phyloP scores from a whole-genome alignment of 2,797 vertebrate species.

The Sphenodon punctatus region DNA sequence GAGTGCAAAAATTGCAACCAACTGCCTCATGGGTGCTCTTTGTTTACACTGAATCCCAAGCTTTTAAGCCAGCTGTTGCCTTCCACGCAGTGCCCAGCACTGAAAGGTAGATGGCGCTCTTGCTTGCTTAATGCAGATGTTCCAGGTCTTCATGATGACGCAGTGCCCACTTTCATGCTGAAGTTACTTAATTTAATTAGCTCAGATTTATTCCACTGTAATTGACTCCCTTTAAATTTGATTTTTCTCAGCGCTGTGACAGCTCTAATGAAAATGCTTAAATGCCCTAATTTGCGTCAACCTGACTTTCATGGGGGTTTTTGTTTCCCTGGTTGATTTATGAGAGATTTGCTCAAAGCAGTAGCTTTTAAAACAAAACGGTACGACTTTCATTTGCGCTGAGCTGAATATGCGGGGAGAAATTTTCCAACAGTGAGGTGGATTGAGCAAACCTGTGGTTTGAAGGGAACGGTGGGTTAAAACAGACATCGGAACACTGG shows the following conservation, averaged over 20 bases:
- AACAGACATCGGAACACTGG: too few species aligned
- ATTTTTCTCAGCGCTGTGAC: not conserved
- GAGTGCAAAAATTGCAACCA: not conserved
- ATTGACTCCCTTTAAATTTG: not conserved
- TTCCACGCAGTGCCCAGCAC: slow-evolving; percentile 27
- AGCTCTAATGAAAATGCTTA: not conserved
- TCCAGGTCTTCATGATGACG: not conserved
- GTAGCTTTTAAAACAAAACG: not conserved
- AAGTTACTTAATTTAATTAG: slow-evolving; percentile 20
- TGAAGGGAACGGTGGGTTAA: not conserved
- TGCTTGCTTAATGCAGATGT: not conserved
- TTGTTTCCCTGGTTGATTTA: not conserved
- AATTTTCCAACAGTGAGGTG: slow-evolving; percentile 5
- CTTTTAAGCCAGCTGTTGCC: not conserved
- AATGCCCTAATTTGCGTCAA: not conserved
- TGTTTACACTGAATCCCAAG: not conserved
- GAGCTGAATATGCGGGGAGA: slow-evolving; percentile 6
- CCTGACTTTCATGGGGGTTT: not conserved
- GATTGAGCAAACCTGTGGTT: not conserved
- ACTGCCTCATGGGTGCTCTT: not conserved
- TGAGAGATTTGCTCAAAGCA: not conserved
- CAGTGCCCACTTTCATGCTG: not conserved
- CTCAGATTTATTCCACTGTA: slow-evolving; percentile 2
- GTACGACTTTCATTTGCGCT: not conserved
- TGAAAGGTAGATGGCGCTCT: slow-evolving; percentile 59